Conservation (phyloP, 1,140 invertebrate species). For the Sycophila sp. region DNA sequence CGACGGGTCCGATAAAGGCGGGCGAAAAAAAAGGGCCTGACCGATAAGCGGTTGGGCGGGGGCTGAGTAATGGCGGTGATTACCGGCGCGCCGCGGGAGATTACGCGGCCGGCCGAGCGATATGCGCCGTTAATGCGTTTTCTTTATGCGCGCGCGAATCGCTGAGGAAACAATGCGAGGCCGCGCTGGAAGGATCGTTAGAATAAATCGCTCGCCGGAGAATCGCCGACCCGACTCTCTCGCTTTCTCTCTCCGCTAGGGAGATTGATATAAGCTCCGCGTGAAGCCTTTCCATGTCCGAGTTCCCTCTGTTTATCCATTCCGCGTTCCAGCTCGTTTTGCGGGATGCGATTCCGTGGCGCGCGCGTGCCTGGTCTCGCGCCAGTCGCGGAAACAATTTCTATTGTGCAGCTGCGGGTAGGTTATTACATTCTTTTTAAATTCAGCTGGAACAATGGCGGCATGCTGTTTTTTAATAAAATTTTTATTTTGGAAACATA, state of each 20-base stretch:
- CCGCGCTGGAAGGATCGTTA: slow-evolving; percentile 22
- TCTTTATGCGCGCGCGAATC: slow-evolving; percentile 14
- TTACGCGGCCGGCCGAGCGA: neutral
- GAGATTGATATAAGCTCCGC: no score
- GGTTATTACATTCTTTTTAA: neutral
- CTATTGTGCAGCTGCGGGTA: neutral
- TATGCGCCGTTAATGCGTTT: slow-evolving; percentile 18
- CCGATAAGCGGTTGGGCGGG: slow-evolving; percentile 15
- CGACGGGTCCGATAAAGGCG: neutral
- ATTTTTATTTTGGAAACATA: neutral
- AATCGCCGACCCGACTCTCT: no score
- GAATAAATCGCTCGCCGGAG: slow-evolving; percentile 27
- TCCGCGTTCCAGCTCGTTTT: no score
- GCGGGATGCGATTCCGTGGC: no score
- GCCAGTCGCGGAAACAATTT: neutral
- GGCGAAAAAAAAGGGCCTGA: slow-evolving; percentile 23
- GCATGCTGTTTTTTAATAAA: neutral
- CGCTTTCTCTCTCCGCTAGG: no score
- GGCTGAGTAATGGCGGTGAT: slow-evolving; percentile 35
- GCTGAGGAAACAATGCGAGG: slow-evolving; percentile 3
- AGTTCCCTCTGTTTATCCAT: no score
- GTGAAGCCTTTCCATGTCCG: no score
- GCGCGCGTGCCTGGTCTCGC: no score
- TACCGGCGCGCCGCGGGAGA: slow-evolving; percentile 8
- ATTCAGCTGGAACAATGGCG: no score